These are phyloP conservation scores for Pterostichus madidus DNA, from an alignment of 2,888 invertebrate genomes.

Conservation along the genomic window DNA sequence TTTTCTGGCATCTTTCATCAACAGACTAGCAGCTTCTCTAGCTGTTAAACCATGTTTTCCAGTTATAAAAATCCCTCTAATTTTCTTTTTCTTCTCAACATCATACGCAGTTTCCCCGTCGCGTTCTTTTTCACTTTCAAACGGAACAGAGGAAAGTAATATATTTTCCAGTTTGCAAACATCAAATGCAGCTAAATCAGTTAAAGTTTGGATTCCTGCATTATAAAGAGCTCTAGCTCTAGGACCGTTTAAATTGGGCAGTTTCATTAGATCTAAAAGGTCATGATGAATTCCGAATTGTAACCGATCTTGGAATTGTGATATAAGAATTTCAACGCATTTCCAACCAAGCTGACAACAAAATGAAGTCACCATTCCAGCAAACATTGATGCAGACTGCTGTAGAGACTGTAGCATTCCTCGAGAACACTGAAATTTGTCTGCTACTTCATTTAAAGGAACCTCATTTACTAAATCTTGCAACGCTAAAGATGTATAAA, in stretches of 20 bases:
- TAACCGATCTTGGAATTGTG: conserved; percentile 95
- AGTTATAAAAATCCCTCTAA: conserved; percentile 87
- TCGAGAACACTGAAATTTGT: conserved; percentile 91
- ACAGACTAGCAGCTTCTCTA: conserved; percentile 87
- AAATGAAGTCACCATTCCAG: conserved; percentile 98
- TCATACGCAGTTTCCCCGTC: conserved; percentile 85
- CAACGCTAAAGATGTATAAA: conserved; percentile 93
- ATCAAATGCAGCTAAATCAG: conserved; percentile 88
- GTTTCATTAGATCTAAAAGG: conserved; percentile 92
- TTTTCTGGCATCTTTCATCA: conserved; percentile 89
- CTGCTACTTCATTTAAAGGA: conserved; percentile 88
- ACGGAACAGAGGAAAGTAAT: conserved; percentile 88
- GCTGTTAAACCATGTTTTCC: conserved; percentile 90
- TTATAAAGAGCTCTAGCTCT: conserved; percentile 91
- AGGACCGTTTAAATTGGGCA: conserved; percentile 90
- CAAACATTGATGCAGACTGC: conserved; percentile 96
- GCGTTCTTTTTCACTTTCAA: conserved; percentile 89
- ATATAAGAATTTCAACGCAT: conserved; percentile 91
- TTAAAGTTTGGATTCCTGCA: conserved; percentile 87
- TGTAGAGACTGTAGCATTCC: conserved; percentile 96
- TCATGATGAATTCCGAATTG: conserved; percentile 97
- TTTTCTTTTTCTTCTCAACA: conserved; percentile 83
- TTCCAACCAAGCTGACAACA: conserved; percentile 95
- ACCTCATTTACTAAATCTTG: conserved; percentile 96
- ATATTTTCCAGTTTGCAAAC: conserved; percentile 86